A percentile compares a stretch with the other conserved stretches of the same genome.
These are phyloP conservation scores for Rambutsinella grinnellia DNA, from an alignment of 2,888 invertebrate species.

Conservation along the genomic window DNA sequence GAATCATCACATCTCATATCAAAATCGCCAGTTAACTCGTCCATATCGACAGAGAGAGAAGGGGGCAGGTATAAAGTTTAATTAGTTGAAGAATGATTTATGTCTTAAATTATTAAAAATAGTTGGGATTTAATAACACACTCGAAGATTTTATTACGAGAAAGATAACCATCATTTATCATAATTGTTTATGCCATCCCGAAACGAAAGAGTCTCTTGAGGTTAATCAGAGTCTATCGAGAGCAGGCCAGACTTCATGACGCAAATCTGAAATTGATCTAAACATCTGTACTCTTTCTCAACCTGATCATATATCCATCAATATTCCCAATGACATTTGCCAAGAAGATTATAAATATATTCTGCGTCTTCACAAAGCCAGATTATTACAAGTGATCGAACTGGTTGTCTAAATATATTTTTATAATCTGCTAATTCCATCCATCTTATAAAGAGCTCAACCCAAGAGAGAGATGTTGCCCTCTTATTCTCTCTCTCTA, in stretches of 20 bases:
- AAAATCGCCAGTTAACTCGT: not conserved
- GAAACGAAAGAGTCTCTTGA: too few species aligned
- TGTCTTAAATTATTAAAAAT: not conserved
- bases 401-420: not conserved
- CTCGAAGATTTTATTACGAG: too few species aligned
- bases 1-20: not conserved
- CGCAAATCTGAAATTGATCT: slow-evolving; percentile 34
- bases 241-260: slow-evolving; percentile 49
- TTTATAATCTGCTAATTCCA: not conserved
- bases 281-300: slow-evolving; percentile 20
- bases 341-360: slow-evolving; percentile 50
- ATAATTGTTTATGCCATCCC: not conserved
- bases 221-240: too few species aligned
- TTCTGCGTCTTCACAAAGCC: slow-evolving; percentile 37
- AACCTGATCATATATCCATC: not conserved
- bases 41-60: not conserved
- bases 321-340: slow-evolving; percentile 50
- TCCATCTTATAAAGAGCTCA: not conserved
- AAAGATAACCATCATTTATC: slow-evolving; percentile 9
- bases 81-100: not conserved
- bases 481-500: too few species aligned
- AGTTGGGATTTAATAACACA: slow-evolving; percentile 4
- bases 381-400: not conserved
- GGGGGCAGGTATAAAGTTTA: too few species aligned
- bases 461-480: too few species aligned